Percentiles rank a stretch among this genome's conserved stretches.
Conservation (phyloP, 2,113 vertebrate species). For the Hippocampus barbouri region DNA sequence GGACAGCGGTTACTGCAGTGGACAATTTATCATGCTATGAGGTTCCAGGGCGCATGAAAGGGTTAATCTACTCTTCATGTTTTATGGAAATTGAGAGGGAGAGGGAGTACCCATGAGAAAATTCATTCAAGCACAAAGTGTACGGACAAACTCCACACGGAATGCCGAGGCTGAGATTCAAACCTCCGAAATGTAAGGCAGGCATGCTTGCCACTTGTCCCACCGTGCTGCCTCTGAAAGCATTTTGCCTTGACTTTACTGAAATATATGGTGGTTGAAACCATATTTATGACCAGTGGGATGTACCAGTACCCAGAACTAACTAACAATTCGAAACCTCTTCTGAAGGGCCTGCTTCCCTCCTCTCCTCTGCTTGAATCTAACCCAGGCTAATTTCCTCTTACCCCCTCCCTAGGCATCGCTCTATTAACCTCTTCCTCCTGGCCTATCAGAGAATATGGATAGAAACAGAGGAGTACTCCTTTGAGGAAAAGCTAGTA, state of each 20-base stretch:
- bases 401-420: constrained; percentile 89
- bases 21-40: too few relatives aligned
- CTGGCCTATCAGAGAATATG: constrained; percentile 99
- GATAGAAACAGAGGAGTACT: constrained; percentile 99
- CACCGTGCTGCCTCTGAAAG: not conserved
- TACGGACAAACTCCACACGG: too few relatives aligned
- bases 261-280: not conserved
- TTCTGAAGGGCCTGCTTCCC: constrained; percentile 51
- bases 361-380: constrained; percentile 46
- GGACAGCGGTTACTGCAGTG: too few relatives aligned
- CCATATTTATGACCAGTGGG: constrained; percentile 75
- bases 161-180: too few relatives aligned
- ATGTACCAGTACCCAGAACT: constrained; percentile 75
- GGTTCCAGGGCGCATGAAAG: too few relatives aligned
- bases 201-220: not conserved
- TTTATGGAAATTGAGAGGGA: too few relatives aligned
- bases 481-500: constrained; percentile 99
- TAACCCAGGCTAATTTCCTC: constrained; percentile 83
- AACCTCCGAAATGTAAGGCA: too few relatives aligned
- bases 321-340: constrained; percentile 74
- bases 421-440: constrained; percentile 99
- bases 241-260: not conserved
- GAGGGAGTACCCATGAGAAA: too few relatives aligned
- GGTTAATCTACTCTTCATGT: too few relatives aligned
- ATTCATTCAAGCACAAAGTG: too few relatives aligned